Conservation (phyloP, 2,888 invertebrate genomes). For the Hirtodrosophila trivittata region DNA sequence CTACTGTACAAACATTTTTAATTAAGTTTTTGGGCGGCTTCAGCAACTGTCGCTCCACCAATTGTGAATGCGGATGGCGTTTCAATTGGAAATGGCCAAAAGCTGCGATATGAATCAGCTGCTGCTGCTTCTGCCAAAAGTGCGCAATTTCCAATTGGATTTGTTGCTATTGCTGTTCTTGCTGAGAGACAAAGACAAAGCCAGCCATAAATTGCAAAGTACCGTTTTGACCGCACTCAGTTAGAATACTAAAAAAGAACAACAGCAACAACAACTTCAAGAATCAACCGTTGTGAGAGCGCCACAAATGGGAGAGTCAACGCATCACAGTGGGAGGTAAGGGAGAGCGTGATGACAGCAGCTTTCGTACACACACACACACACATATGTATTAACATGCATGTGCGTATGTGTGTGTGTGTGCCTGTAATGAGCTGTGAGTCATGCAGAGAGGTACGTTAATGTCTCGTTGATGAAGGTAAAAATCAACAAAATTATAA, state of each 20-base stretch:
- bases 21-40: slow-evolving; percentile 47
- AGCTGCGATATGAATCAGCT: slow-evolving; percentile 71
- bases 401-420: slow-evolving; percentile 2
- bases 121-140: slow-evolving; percentile 57
- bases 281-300: slow-evolving; percentile 39
- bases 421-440: slow-evolving; percentile 43
- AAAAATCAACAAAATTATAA: slow-evolving; percentile 61
- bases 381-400: not conserved
- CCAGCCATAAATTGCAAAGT: slow-evolving; percentile 74
- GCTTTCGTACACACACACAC: slow-evolving; percentile 4
- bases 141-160: slow-evolving; percentile 58
- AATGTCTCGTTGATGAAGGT: slow-evolving; percentile 67
- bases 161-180: slow-evolving; percentile 5
- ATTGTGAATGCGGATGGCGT: slow-evolving; percentile 49
- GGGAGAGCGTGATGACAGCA: slow-evolving; percentile 39
- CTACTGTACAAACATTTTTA: slow-evolving; percentile 44
- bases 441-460: slow-evolving; percentile 58
- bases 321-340: slow-evolving; percentile 35
- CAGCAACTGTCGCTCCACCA: slow-evolving; percentile 35
- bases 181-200: slow-evolving; percentile 42
- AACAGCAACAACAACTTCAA: not conserved
- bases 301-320: slow-evolving; percentile 25
- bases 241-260: slow-evolving; percentile 55
- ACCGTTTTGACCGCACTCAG: slow-evolving; percentile 67
- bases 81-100: slow-evolving; percentile 58